These are phyloP conservation scores for Ceratina japonica DNA, from an alignment of 1,140 invertebrate genomes.

Conservation along the genomic window DNA sequence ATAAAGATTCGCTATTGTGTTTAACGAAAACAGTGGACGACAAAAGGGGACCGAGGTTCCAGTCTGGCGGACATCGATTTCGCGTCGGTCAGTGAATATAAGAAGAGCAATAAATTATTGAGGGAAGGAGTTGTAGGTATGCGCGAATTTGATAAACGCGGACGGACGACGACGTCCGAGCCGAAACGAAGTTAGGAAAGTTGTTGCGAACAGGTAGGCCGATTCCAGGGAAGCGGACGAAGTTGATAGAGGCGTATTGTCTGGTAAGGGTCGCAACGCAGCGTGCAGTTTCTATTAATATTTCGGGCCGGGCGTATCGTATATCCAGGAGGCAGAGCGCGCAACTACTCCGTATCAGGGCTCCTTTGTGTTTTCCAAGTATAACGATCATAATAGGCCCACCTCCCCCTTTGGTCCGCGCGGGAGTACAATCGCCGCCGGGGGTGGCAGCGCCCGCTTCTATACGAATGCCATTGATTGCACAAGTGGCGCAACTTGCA, in stretches of 20 bases:
- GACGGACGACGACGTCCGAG: too few relatives aligned
- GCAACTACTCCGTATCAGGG: conserved; percentile 18
- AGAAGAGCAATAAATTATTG: too few relatives aligned
- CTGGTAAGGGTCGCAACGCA: background rate
- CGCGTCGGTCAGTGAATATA: too few relatives aligned
- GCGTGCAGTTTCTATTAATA: conserved; percentile 36
- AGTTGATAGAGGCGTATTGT: conserved; percentile 39
- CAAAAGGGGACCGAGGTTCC: too few relatives aligned
- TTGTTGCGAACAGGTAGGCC: too few relatives aligned
- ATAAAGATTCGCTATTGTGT: background rate
- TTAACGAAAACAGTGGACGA: too few relatives aligned
- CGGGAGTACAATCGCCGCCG: conserved; percentile 58
- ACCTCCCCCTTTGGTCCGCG: conserved; percentile 5
- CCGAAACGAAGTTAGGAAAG: too few relatives aligned
- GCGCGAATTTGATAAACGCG: too few relatives aligned
- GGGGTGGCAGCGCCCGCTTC: conserved; percentile 26
- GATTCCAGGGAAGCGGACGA: conserved; percentile 1
- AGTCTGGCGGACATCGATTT: too few relatives aligned
- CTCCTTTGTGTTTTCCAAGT: conserved; percentile 60
- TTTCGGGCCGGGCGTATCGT: conserved; percentile 30
- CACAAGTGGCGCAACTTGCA: conserved; percentile 61
- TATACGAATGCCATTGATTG: conserved; percentile 61
- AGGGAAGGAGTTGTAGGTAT: too few relatives aligned
- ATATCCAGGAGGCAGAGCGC: conserved; percentile 1
- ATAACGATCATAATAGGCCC: conserved; percentile 60